Percentiles rank a stretch among this genome's conserved stretches.
Evolutionary conservation across 1,140 invertebrate species (phyloP).

Genomic region (Leptopilina boulardi): DNA sequence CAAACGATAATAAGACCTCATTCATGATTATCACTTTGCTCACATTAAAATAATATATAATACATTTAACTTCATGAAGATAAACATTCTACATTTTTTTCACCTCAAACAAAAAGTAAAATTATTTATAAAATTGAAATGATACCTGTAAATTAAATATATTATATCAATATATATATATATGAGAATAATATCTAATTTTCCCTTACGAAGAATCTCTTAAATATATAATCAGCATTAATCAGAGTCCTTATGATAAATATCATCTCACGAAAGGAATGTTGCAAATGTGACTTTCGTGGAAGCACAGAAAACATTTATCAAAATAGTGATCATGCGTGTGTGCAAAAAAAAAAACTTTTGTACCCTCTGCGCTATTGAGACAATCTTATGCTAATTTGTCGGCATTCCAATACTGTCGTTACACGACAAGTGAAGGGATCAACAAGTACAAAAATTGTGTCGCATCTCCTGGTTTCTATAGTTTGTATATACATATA

Average conservation of each 20-base stretch:
- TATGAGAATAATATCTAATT: background rate
- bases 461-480: background rate
- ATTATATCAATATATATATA: background rate
- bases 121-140: background rate
- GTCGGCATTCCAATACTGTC: conserved; percentile 26
- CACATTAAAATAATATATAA: background rate
- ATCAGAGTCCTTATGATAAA: conserved; percentile 12
- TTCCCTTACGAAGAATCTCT: background rate
- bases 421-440: conserved; percentile 22
- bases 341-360: background rate
- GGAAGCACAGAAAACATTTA: background rate
- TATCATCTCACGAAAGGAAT: background rate
- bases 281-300: conserved; percentile 3
- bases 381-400: conserved; percentile 23
- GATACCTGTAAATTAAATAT: too few species aligned
- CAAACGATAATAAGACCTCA: conserved; percentile 38
- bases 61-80: background rate
- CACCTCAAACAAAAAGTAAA: background rate
- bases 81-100: background rate
- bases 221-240: conserved; percentile 5
- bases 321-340: conserved; percentile 28
- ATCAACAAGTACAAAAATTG: conserved; percentile 27
- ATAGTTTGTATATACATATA: background rate
- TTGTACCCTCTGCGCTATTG: conserved; percentile 20
- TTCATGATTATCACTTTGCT: background rate